phyloP scores from a whole-genome alignment of 2,113 vertebrate species.

The Macrotus californicus region DNA sequence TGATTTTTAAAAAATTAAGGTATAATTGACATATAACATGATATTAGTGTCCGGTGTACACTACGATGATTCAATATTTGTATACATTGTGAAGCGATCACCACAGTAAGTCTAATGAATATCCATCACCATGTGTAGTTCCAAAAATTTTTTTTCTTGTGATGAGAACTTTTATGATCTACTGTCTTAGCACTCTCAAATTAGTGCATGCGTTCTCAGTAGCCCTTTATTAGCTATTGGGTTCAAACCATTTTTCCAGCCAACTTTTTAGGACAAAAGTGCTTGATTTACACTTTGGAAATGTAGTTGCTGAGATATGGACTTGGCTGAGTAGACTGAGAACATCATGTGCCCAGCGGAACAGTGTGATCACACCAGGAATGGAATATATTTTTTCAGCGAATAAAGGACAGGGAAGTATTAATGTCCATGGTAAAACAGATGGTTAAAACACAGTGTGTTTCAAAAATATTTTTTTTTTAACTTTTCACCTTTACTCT shows the following conservation, averaged over 20 bases:
- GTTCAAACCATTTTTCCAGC: not conserved
- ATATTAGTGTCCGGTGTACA: not conserved
- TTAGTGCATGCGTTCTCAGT: not conserved
- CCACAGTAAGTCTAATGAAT: not conserved
- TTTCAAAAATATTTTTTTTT: not conserved
- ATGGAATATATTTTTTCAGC: not conserved
- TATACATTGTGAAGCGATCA: not conserved
- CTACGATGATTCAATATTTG: not conserved
- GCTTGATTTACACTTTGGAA: not conserved
- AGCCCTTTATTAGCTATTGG: not conserved
- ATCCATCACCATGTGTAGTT: not conserved
- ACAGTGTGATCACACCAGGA: not conserved
- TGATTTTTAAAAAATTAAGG: not conserved
- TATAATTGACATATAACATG: not conserved
- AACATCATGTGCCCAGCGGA: not conserved
- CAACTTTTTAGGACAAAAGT: not conserved
- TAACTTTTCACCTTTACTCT: constrained; percentile 1
- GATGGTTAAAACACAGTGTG: not conserved
- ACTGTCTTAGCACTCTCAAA: not conserved
- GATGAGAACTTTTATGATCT: not conserved
- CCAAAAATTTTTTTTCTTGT: not conserved
- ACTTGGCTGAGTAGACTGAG: no score
- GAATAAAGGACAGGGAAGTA: not conserved
- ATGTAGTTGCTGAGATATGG: not conserved
- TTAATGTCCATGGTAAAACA: not conserved